These are phyloP conservation scores for Danionella cerebrum DNA, from an alignment of 2,113 vertebrate species.

Conservation along the genomic window DNA sequence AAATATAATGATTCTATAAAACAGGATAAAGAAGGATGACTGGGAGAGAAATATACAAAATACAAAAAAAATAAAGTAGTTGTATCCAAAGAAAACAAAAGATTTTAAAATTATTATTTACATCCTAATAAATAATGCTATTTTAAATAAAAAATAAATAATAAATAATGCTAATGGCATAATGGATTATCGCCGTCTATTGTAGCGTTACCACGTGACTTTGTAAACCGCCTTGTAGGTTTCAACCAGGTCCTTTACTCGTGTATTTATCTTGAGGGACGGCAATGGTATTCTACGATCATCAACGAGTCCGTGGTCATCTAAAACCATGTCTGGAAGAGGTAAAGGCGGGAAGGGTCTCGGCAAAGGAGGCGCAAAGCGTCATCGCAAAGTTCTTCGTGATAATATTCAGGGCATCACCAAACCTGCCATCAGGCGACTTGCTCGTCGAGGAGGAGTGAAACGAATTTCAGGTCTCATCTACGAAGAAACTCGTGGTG, in stretches of 20 bases:
- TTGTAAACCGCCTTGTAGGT: not conserved
- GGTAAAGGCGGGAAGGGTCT: slow-evolving; percentile 28
- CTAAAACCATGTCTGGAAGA: not conserved
- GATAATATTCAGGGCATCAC: slow-evolving; percentile 66
- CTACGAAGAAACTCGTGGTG: slow-evolving; percentile 64
- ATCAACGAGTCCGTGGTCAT: too few relatives aligned
- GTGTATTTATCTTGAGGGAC: not conserved
- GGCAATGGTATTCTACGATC: too few relatives aligned
- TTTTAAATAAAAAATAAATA: too few relatives aligned
- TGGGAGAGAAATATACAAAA: too few relatives aligned
- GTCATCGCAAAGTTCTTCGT: slow-evolving; percentile 55
- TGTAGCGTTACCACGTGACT: not conserved
- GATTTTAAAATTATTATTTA: too few relatives aligned
- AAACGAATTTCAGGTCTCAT: slow-evolving; percentile 65
- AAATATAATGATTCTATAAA: too few relatives aligned
- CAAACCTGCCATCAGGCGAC: slow-evolving; percentile 57
- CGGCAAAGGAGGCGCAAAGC: slow-evolving; percentile 53
- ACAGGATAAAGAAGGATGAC: too few relatives aligned
- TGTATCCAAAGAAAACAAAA: too few relatives aligned
- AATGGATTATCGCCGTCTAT: too few relatives aligned
- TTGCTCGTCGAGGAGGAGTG: slow-evolving; percentile 54
- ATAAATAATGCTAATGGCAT: too few relatives aligned
- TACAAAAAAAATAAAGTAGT: too few relatives aligned
- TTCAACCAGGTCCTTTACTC: not conserved
- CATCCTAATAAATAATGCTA: too few relatives aligned